Evolutionary conservation across 2,113 vertebrate species (phyloP).

Genomic region (Oryzias woworae): DNA sequence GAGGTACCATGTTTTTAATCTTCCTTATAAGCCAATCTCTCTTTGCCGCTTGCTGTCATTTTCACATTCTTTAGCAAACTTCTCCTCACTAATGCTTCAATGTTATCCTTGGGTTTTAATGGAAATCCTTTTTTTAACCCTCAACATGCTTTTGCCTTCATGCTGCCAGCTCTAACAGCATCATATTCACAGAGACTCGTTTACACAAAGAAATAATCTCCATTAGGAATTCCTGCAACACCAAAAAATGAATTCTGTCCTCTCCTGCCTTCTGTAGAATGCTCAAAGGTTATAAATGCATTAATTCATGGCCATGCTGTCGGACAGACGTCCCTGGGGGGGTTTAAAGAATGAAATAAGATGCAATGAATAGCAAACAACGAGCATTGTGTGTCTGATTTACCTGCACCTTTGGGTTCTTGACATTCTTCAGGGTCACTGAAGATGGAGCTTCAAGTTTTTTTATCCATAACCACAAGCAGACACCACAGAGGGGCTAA

Average conservation of each 20-base stretch:
- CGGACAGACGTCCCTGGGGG: constrained; percentile 15
- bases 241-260: constrained; percentile 36
- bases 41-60: constrained; percentile 2
- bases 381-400: constrained; percentile 15
- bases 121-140: constrained; percentile 35
- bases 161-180: constrained; percentile 60
- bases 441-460: constrained; percentile 36
- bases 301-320: constrained; percentile 18
- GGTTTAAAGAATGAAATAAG: constrained; percentile 25
- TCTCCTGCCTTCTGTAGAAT: constrained; percentile 2
- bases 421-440: constrained; percentile 24
- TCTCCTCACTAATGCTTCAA: constrained; percentile 3
- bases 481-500: constrained; percentile 31
- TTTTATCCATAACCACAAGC: constrained; percentile 49
- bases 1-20: background rate
- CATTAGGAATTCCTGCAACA: constrained; percentile 25
- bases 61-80: constrained; percentile 26
- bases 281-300: constrained; percentile 33
- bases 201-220: constrained; percentile 4
- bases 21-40: background rate
- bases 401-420: constrained; percentile 52
- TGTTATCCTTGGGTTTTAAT: background rate
- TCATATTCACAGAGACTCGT: constrained; percentile 44
- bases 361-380: constrained; percentile 25
- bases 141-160: constrained; percentile 43